Evolutionary conservation across 2,888 invertebrate genomes (phyloP).

Genomic region (Pyralis farinalis): DNA sequence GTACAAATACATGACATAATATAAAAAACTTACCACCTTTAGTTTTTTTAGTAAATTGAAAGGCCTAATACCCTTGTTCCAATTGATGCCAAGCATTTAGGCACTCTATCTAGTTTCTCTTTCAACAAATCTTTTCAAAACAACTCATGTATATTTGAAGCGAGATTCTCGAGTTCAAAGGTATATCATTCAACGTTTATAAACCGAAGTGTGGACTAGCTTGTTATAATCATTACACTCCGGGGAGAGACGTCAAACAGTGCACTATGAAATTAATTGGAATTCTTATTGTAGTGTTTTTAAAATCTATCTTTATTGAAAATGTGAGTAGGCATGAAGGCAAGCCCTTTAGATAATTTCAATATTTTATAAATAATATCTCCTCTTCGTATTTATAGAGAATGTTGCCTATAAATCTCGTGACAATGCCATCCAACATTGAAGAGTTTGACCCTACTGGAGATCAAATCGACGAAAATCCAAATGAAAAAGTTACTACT

Average conservation of each 20-base stretch:
- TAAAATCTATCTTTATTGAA: constrained; percentile 34
- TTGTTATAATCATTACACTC: constrained; percentile 29
- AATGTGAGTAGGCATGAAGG: constrained; percentile 33
- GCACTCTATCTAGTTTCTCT: too few relatives aligned
- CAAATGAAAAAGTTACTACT: constrained; percentile 31
- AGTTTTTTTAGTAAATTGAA: too few relatives aligned
- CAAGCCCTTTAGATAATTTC: too few relatives aligned
- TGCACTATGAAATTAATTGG: constrained; percentile 42
- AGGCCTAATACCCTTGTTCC: too few relatives aligned
- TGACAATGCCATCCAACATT: constrained; percentile 23
- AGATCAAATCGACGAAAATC: constrained; percentile 22
- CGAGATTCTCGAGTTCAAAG: constrained; percentile 38
- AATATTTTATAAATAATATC: too few relatives aligned
- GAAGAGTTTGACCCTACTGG: constrained; percentile 21
- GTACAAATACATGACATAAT: too few relatives aligned
- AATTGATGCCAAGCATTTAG: too few relatives aligned
- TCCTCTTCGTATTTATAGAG: constrained; percentile 32
- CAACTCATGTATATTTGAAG: constrained; percentile 36
- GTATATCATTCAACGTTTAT: constrained; percentile 41
- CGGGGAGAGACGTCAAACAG: constrained; percentile 24
- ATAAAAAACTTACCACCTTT: too few relatives aligned
- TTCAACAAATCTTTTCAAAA: constrained; percentile 28
- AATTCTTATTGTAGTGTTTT: constrained; percentile 30
- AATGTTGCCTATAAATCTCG: constrained; percentile 38
- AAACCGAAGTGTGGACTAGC: constrained; percentile 32